Evolutionary conservation across 2,113 vertebrate species (phyloP).

Genomic region (Oncorhynchus masou): DNA sequence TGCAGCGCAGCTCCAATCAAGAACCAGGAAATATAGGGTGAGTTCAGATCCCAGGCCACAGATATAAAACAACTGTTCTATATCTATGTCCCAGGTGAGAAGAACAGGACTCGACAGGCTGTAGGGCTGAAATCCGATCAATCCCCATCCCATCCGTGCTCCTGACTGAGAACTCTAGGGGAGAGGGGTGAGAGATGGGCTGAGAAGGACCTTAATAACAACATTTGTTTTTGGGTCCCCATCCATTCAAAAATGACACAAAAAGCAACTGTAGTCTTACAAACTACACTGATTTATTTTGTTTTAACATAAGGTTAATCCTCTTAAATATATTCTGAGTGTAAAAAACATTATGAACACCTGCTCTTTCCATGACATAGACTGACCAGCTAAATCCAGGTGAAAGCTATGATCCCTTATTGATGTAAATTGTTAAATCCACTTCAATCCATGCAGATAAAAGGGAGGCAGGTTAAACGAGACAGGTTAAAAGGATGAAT

Average conservation of each 20-base stretch:
- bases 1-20: slow-evolving; percentile 58
- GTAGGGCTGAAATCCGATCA: slow-evolving; percentile 58
- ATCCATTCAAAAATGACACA: neutral
- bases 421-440: no score
- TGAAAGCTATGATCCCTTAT: no score
- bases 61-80: no score
- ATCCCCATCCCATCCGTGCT: slow-evolving; percentile 29
- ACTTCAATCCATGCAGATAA: no score
- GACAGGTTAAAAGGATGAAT: no score
- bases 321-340: no score
- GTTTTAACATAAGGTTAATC: neutral
- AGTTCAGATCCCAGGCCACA: slow-evolving; percentile 66
- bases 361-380: no score
- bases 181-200: slow-evolving; percentile 8
- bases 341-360: no score
- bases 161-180: slow-evolving; percentile 37
- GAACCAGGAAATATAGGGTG: slow-evolving; percentile 56
- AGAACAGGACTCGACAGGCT: slow-evolving; percentile 21
- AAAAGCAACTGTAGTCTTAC: neutral
- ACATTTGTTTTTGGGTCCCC: neutral
- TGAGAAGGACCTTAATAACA: neutral
- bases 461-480: no score
- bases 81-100: no score
- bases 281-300: neutral
- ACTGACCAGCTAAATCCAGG: no score